Conservation (phyloP, 1,140 invertebrate species). For the Pseudobourletiella spinata region DNA sequence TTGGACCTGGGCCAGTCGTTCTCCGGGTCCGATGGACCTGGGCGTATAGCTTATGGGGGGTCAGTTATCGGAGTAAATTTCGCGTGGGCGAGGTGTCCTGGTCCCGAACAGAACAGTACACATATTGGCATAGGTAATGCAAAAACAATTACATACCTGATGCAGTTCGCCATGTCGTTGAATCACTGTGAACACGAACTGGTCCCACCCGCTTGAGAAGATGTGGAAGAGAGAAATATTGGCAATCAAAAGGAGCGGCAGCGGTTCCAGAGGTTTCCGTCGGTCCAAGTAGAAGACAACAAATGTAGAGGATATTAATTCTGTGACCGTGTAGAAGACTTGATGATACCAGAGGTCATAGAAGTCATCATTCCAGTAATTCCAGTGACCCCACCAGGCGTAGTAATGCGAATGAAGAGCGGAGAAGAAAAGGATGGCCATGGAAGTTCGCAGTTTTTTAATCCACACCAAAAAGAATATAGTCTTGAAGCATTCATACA, state of each 20-base stretch:
- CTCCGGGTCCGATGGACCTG: no score
- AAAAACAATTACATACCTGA: conserved; percentile 16
- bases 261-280: conserved; percentile 49
- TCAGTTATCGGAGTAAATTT: no score
- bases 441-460: conserved; percentile 52
- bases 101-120: not conserved
- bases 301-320: conserved; percentile 58
- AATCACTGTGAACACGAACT: conserved; percentile 64
- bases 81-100: no score
- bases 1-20: no score
- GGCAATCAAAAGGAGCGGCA: conserved; percentile 54
- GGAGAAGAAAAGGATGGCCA: conserved; percentile 59
- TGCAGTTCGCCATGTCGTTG: conserved; percentile 57
- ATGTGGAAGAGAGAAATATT: conserved; percentile 62
- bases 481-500: conserved; percentile 63
- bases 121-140: not conserved
- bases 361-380: conserved; percentile 68
- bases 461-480: conserved; percentile 50
- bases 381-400: conserved; percentile 72
- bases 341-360: conserved; percentile 43
- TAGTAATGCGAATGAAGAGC: conserved; percentile 73
- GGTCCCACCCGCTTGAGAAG: conserved; percentile 60
- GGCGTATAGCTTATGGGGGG: no score
- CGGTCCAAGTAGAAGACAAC: conserved; percentile 44
- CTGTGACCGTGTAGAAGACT: conserved; percentile 58